Evolutionary conservation across 2,888 invertebrate genomes (phyloP), one percentile per base, ranked within the genome.

Genomic region (Elegia similella): DNA sequence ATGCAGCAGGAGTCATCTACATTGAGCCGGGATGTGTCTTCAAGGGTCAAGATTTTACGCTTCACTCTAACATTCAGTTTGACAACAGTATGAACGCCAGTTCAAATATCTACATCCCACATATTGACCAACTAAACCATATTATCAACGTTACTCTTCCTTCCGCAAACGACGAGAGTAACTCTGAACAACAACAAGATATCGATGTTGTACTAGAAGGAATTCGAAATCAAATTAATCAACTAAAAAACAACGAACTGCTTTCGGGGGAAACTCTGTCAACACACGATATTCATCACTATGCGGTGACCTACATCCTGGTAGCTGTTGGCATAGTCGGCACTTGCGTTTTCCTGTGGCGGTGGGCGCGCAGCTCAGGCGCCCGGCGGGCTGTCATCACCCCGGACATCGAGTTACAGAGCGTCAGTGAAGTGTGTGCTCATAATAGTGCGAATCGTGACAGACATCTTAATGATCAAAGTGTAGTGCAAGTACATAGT

Each of bases 31-130:
- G 42, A 3, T 46, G 44, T 16, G 23, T 46, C 44, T 6, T 46
- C 12, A 46, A 46, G 44, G 44, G 44, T 17, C 16, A 46, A 46
- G 44, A 46, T 13, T 46, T 46, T 13, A 46, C 44, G 2, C 44
- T 46, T 17, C 15, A 46, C 23, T 46, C 44, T 7, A 46, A 46
- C 44, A 46, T 16, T 7, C 44, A 46, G 7, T 46, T 46, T 2
- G 16, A 46, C 16, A 46, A 46, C 12, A 23, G 8, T 8, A 1
- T 46, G 2, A 46, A 46, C 23, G n/a, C n/a, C n/a, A n/a, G 6
- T 42, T 42, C 42, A n/a, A 42, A n/a, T n/a, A n/a, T 42, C n/a
- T 42, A 46, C 44, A 16, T 46, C 15, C 44, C 44, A 7, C 44
- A 46, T 3, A 46, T 46, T 23, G 44, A 46, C 12, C 44, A 46